These are phyloP conservation scores for Hiodon tergisus DNA, from an alignment of 2,113 vertebrate species.

Conservation along the genomic window DNA sequence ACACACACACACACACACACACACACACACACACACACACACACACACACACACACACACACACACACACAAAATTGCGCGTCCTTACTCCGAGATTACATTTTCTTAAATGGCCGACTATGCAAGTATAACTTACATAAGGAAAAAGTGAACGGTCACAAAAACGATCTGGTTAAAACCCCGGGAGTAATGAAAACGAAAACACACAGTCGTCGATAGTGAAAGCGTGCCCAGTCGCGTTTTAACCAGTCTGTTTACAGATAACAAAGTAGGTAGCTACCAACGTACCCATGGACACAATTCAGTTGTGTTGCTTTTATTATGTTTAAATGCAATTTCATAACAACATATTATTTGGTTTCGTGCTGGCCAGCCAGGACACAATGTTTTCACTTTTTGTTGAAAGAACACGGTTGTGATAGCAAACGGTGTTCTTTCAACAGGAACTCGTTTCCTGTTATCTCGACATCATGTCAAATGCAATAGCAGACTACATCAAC, in stretches of 20 bases:
- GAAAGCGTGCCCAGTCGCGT: no score
- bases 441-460: conserved; percentile 10
- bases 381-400: not conserved
- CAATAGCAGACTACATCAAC: not conserved
- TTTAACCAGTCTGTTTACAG: no score
- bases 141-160: no score
- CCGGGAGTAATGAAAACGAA: no score
- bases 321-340: no score
- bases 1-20: not conserved
- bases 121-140: no score
- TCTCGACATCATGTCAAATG: not conserved
- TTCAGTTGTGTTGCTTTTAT: no score
- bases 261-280: no score
- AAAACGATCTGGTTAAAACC: no score
- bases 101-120: no score
- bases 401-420: not conserved
- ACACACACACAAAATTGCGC: not conserved
- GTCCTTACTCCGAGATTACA: not conserved
- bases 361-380: no score
- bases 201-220: no score
- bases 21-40: conserved; percentile 2
- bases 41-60: not conserved
- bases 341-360: not conserved
- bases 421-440: not conserved
- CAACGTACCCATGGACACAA: not conserved